A percentile compares a stretch with the other conserved stretches of the same genome.
phyloP scores from a whole-genome alignment of 2,797 vertebrate species.

The Novumbra hubbsi region DNA sequence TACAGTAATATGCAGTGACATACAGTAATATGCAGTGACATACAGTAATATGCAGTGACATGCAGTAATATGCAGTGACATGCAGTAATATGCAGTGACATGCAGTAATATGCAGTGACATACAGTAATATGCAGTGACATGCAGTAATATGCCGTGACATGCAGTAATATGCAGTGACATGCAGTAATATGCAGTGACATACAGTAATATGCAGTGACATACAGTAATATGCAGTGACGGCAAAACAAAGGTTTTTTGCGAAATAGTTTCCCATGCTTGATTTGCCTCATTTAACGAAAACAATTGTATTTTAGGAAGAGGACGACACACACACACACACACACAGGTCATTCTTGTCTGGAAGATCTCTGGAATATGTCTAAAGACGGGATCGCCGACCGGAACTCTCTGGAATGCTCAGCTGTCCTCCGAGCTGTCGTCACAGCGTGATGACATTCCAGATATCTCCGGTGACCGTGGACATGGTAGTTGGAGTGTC shows the following conservation, averaged over 20 bases:
- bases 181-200: background rate
- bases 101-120: background rate
- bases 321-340: background rate
- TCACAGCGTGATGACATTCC: background rate
- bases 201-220: background rate
- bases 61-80: background rate
- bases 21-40: background rate
- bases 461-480: no score
- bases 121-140: background rate
- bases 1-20: background rate
- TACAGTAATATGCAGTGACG: background rate
- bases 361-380: background rate
- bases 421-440: background rate
- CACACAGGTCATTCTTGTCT: background rate
- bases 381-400: background rate
- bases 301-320: background rate
- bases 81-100: background rate
- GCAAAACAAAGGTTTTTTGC: background rate
- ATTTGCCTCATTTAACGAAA: background rate
- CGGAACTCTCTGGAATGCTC: slow-evolving; percentile 2
- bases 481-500: no score
- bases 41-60: background rate
- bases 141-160: background rate
- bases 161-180: background rate
- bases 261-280: background rate